Evolutionary conservation across 1,140 invertebrate species (phyloP), one percentile per base, ranked within the genome.

Genomic region (Atta colombica): DNA sequence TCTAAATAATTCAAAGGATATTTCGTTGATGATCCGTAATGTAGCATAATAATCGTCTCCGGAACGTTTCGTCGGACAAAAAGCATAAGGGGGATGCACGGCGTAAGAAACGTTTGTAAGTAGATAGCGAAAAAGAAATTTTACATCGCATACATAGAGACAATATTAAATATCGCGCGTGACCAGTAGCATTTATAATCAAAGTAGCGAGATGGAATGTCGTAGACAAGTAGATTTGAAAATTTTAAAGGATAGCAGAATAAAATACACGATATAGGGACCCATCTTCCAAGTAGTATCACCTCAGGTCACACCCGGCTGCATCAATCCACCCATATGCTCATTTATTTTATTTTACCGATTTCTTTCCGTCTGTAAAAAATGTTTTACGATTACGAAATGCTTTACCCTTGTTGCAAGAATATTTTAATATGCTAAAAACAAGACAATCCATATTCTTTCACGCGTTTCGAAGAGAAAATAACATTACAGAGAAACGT

Each of bases 171-270:
- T 39, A 75, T 81, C 63, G 63, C 82, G 88, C 77, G 63, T 84
- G 69, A 84, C 39, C 55, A 60, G 74, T 90, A 92, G 91, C 90
- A 65, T 92, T 92, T 92, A 90, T 92, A 92, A 92, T 92, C 91
- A 92, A 92, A 92, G 90, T 92, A 92, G 91, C 68, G 68, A 51
- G 85, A 86, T 31, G 68, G 18, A 65, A 85, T 51, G 51, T 49
- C 28, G 25, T 90, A 88, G 81, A 39, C 60, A 71, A 77, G 65
- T 90, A 90, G 86, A 77, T 5, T 86, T 58, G 65, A 82, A 21
- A 74, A 39, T 63, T 74, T 84, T 86, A 69, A 53, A 75, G 31
- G 75, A 25, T 88, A 90, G 77, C 25, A 65, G 16, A 86, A 18
- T 85, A 88, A 77, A 68, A 25, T 28, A 69, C 72, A 58, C 18